Evolutionary conservation across 1,140 invertebrate genomes (phyloP).

Genomic region (Maniola jurtina): DNA sequence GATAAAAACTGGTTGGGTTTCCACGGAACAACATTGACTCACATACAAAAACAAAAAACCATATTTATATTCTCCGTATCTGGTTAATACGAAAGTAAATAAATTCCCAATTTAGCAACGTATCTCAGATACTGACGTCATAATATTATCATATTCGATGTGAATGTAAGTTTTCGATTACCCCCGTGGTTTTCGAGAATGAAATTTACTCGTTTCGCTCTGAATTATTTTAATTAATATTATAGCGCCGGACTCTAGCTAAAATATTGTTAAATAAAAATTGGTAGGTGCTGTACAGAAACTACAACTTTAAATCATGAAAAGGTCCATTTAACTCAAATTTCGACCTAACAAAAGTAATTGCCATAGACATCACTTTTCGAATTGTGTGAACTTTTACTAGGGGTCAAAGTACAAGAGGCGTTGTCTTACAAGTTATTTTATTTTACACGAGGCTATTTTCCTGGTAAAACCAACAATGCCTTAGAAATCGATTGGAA

Average conservation of each 20-base stretch:
- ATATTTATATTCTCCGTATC: not conserved
- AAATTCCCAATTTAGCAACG: conserved; percentile 4
- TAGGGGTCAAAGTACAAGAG: not conserved
- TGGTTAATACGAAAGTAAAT: conserved; percentile 10
- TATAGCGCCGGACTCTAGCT: no score
- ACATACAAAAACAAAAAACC: conserved; percentile 6
- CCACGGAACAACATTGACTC: conserved; percentile 1
- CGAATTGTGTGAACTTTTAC: no score
- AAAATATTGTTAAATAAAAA: no score
- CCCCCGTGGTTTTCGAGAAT: no score
- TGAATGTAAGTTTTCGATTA: not conserved
- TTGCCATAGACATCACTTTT: no score
- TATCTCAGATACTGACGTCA: not conserved
- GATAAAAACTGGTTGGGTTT: conserved; percentile 7
- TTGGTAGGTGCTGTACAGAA: no score
- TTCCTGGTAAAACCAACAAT: conserved; percentile 15
- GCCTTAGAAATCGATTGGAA: conserved; percentile 4
- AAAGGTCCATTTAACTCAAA: no score
- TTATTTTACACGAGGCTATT: conserved; percentile 3
- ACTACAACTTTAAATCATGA: no score
- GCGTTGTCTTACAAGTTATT: conserved; percentile 1
- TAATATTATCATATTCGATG: not conserved
- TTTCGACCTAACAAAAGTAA: no score
- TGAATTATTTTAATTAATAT: not conserved
- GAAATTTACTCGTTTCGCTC: not conserved